These are phyloP conservation scores for Urechis unicinctus DNA, from an alignment of 2,888 invertebrate genomes.

Conservation along the genomic window DNA sequence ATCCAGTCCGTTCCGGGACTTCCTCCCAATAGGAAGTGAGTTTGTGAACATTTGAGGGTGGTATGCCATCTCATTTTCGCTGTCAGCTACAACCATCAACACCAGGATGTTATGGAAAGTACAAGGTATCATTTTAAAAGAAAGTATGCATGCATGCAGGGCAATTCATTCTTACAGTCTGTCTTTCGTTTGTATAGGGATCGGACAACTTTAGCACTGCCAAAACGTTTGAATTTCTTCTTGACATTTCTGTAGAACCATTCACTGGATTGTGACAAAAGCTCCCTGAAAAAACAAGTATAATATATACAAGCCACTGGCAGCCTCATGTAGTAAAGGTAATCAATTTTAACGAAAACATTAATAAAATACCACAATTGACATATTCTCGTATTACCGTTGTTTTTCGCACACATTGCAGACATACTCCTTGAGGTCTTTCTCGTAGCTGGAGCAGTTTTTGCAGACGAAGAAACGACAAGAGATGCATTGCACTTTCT, in stretches of 20 bases:
- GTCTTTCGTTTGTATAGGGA: slow-evolving; percentile 22
- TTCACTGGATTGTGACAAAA: slow-evolving; percentile 31
- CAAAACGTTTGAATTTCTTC: slow-evolving; percentile 38
- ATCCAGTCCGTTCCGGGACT: neutral
- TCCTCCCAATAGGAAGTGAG: slow-evolving; percentile 13
- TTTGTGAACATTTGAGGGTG: slow-evolving; percentile 27
- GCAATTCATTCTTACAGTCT: slow-evolving; percentile 16
- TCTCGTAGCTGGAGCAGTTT: slow-evolving; percentile 35
- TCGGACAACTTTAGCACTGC: slow-evolving; percentile 45
- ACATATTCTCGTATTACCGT: slow-evolving; percentile 26
- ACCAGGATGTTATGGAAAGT: too few species aligned
- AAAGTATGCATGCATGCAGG: neutral
- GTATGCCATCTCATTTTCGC: slow-evolving; percentile 36
- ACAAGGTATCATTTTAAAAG: too few species aligned
- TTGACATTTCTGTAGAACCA: slow-evolving; percentile 44
- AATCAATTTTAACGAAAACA: too few species aligned
- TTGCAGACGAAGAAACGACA: slow-evolving; percentile 47
- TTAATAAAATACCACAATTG: neutral
- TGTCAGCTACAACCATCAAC: slow-evolving; percentile 30
- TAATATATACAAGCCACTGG: neutral
- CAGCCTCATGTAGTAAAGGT: too few species aligned
- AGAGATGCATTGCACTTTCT: slow-evolving; percentile 33
- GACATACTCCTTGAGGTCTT: slow-evolving; percentile 32
- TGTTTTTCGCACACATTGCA: slow-evolving; percentile 45
- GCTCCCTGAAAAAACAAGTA: slow-evolving; percentile 26